A percentile compares a stretch with the other conserved stretches of the same genome.
phyloP scores from a whole-genome alignment of 2,888 invertebrate species.

The Tinea semifulvella region DNA sequence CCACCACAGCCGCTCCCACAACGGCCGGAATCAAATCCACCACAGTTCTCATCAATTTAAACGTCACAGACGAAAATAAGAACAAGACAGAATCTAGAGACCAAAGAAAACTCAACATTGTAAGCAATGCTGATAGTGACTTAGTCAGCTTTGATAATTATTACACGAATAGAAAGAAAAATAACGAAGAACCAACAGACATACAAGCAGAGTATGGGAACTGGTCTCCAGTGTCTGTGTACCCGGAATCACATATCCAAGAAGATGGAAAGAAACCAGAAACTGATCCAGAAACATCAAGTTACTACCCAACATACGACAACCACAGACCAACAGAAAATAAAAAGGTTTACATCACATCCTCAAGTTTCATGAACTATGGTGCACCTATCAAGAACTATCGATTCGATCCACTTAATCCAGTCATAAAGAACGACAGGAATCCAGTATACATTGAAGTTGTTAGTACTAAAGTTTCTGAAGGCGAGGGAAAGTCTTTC shows the following conservation, averaged over 20 bases:
- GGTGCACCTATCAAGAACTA: conserved; percentile 52
- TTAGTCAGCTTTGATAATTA: conserved; percentile 54
- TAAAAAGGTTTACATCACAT: conserved; percentile 59
- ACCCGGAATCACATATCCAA: conserved; percentile 56
- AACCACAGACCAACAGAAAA: conserved; percentile 50
- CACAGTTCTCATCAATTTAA: conserved; percentile 31
- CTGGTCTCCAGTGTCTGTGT: conserved; percentile 61
- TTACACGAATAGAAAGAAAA: conserved; percentile 50
- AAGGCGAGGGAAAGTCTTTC: conserved; percentile 50
- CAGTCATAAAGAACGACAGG: conserved; percentile 61
- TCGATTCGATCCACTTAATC: conserved; percentile 57
- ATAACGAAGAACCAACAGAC: conserved; percentile 47
- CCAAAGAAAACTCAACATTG: conserved; percentile 51
- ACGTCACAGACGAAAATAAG: conserved; percentile 38
- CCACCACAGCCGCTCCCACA: conserved; percentile 38
- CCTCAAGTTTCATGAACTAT: conserved; percentile 50
- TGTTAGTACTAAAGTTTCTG: conserved; percentile 57
- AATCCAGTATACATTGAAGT: conserved; percentile 65
- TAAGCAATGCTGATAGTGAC: conserved; percentile 46
- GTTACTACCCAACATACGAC: conserved; percentile 57
- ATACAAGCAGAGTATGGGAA: conserved; percentile 61
- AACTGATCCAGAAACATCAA: conserved; percentile 46
- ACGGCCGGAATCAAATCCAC: conserved; percentile 38
- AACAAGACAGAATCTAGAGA: conserved; percentile 50
- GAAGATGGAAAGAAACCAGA: conserved; percentile 50